Percentiles rank a stretch among this genome's conserved stretches.
Evolutionary conservation across 1,140 invertebrate genomes (phyloP).

Genomic region (Leucophenga varia): DNA sequence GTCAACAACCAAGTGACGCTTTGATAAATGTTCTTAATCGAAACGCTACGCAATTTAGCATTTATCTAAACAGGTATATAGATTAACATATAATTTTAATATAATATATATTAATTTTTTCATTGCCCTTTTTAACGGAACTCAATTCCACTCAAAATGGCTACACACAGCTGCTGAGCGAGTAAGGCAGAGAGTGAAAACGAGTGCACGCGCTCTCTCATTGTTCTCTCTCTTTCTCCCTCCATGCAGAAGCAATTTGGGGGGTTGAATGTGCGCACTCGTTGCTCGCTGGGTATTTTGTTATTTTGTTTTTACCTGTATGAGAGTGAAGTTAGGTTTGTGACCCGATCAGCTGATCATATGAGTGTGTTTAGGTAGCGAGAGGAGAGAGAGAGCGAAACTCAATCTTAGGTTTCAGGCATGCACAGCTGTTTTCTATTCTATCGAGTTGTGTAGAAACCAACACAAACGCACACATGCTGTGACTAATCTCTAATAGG

Average conservation of each 20-base stretch:
- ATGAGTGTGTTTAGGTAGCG: constrained; percentile 5
- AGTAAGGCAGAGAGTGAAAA: no score
- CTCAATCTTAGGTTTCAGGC: constrained; percentile 12
- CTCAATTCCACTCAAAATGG: constrained; percentile 25
- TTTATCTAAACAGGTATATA: constrained; percentile 1
- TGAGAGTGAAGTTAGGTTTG: constrained; percentile 14
- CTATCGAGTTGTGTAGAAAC: constrained; percentile 10
- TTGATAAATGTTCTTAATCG: constrained; percentile 1
- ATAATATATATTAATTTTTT: constrained; percentile 7
- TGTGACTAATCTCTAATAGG: no score
- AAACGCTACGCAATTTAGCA: constrained; percentile 4
- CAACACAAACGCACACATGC: constrained; percentile 1
- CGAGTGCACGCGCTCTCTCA: no score
- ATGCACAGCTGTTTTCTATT: constrained; percentile 22
- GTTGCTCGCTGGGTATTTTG: constrained; percentile 9
- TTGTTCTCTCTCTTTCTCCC: no score
- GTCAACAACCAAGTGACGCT: constrained; percentile 36
- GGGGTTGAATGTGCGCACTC: constrained; percentile 13
- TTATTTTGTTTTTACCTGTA: constrained; percentile 17
- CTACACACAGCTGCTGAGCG: no score
- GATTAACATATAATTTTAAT: background rate
- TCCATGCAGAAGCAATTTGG: no score
- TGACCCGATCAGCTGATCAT: constrained; percentile 38
- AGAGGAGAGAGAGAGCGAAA: no score
- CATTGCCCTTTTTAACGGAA: constrained; percentile 12